Percentiles rank a stretch among this genome's conserved stretches.
phyloP scores from a whole-genome alignment of 2,888 invertebrate genomes.

The Dioctria rufipes region DNA sequence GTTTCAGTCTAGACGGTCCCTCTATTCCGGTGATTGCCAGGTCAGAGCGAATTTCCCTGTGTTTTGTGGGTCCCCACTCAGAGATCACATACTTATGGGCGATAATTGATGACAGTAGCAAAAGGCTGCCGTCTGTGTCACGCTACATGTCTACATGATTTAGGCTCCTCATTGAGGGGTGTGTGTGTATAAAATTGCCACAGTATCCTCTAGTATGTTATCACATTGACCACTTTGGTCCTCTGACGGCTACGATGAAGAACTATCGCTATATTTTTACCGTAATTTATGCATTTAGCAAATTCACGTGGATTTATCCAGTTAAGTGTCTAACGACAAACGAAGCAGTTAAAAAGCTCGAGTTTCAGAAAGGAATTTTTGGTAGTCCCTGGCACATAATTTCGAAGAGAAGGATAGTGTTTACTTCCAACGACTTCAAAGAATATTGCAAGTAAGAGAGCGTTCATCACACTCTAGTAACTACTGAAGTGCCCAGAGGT shows the following conservation, averaged over 20 bases:
- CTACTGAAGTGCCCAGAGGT: not conserved
- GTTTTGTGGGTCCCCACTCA: too few relatives aligned
- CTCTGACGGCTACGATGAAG: slow-evolving; percentile 57
- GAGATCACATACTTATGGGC: too few relatives aligned
- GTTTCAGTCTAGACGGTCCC: too few relatives aligned
- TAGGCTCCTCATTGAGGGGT: too few relatives aligned
- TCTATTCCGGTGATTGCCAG: too few relatives aligned
- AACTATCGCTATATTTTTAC: not conserved
- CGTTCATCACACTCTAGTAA: not conserved
- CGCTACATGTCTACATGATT: too few relatives aligned
- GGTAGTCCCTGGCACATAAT: not conserved
- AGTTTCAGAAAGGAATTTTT: not conserved
- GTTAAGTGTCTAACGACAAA: slow-evolving; percentile 59
- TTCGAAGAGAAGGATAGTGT: not conserved
- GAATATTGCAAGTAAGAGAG: not conserved
- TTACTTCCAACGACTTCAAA: not conserved
- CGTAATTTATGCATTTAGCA: not conserved
- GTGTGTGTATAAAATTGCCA: too few relatives aligned
- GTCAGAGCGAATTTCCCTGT: too few relatives aligned
- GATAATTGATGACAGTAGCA: too few relatives aligned
- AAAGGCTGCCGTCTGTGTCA: too few relatives aligned
- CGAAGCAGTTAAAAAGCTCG: not conserved
- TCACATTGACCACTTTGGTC: slow-evolving; percentile 67
- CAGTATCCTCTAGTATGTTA: slow-evolving; percentile 62
- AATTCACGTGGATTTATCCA: not conserved